Evolutionary conservation across 1,140 invertebrate species (phyloP).

Genomic region (Aphis gossypii): DNA sequence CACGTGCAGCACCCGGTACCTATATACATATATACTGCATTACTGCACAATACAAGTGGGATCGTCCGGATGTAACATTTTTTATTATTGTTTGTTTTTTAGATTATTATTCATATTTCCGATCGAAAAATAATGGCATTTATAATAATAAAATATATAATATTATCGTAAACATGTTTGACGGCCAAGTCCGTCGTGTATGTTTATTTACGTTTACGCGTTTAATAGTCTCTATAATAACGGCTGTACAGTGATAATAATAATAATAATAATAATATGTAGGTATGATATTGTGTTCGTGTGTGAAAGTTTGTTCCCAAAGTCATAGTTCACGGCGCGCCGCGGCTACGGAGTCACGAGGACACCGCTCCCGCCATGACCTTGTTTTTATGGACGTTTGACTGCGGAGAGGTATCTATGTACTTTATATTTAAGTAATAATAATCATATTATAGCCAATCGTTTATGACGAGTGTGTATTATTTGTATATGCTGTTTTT

Average conservation of each 20-base stretch:
- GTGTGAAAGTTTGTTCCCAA: conserved; percentile 33
- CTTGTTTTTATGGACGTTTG: conserved; percentile 38
- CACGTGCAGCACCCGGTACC: no score
- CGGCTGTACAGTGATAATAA: neutral
- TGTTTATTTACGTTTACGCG: neutral
- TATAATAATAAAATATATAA: neutral
- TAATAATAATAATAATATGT: neutral
- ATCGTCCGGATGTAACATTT: neutral
- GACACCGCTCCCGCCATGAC: neutral
- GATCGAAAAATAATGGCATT: neutral
- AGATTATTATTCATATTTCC: neutral
- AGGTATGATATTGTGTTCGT: neutral
- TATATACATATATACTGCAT: no score
- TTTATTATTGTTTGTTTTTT: neutral
- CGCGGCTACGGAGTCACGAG: neutral
- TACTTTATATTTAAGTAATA: neutral
- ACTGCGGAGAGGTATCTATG: no score
- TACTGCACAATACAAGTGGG: neutral
- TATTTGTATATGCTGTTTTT: neutral
- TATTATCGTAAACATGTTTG: neutral
- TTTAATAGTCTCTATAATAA: neutral
- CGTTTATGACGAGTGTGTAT: neutral
- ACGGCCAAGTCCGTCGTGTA: neutral
- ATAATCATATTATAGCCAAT: neutral
- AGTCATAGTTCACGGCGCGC: conserved; percentile 46